Conservation (phyloP, 2,113 vertebrate genomes). For the Centropus bengalensis region DNA sequence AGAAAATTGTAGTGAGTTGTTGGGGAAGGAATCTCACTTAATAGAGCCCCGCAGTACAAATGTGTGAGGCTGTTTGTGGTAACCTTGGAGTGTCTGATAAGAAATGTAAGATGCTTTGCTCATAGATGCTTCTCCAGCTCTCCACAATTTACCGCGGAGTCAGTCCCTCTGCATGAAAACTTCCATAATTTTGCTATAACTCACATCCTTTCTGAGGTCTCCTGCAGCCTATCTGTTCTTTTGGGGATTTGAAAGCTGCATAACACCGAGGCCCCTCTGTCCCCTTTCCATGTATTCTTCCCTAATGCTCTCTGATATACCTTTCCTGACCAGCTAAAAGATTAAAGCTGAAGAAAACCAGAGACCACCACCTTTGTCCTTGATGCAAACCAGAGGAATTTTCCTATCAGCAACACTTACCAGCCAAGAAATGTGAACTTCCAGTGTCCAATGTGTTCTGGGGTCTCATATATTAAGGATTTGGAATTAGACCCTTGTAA, state of each 20-base stretch:
- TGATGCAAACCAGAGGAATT: constrained; percentile 36
- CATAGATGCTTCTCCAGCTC: background rate
- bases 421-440: background rate
- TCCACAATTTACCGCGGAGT: background rate
- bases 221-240: background rate
- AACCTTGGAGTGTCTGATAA: constrained; percentile 47
- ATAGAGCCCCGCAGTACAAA: background rate
- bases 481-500: background rate
- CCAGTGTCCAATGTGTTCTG: background rate
- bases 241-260: background rate
- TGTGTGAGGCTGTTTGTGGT: background rate
- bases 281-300: background rate
- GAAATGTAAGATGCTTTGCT: constrained; percentile 10
- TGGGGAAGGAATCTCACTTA: background rate
- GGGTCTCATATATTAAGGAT: background rate
- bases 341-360: constrained; percentile 54
- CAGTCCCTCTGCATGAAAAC: background rate
- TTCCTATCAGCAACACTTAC: background rate
- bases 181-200: background rate
- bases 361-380: constrained; percentile 4
- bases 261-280: background rate
- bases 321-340: background rate
- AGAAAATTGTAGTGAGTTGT: background rate
- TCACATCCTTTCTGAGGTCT: background rate
- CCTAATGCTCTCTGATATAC: background rate